A percentile compares a stretch with the other conserved stretches of the same genome.
These are phyloP conservation scores for Apotomis capreana DNA, from an alignment of 2,888 invertebrate species.

Conservation along the genomic window DNA sequence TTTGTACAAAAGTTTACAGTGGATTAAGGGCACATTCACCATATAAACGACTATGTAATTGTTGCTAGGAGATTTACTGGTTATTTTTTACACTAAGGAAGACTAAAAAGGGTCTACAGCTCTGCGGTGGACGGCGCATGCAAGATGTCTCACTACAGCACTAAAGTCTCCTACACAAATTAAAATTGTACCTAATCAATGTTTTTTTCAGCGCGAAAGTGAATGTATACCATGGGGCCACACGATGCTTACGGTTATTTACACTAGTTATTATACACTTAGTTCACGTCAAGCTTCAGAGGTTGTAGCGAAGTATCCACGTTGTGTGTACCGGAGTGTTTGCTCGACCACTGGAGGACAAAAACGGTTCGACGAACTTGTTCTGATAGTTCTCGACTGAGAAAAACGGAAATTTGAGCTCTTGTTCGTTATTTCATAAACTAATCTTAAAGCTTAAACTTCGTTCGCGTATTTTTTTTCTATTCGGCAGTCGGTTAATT, in stretches of 20 bases:
- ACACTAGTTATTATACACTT: not conserved
- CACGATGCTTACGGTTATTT: not conserved
- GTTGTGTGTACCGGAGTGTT: not conserved
- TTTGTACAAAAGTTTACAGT: conserved; percentile 4
- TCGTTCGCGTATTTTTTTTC: too few relatives aligned
- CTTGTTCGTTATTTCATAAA: too few relatives aligned
- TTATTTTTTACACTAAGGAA: conserved; percentile 7
- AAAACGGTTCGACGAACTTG: not conserved
- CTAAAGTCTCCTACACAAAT: not conserved
- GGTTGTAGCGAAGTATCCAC: not conserved
- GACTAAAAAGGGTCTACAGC: not conserved
- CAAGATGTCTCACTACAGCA: not conserved
- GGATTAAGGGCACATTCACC: conserved; percentile 7
- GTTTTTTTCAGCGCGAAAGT: conserved; percentile 8
- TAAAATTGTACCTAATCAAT: not conserved
- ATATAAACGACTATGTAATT: conserved; percentile 4
- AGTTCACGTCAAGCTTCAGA: not conserved
- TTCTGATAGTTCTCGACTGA: not conserved
- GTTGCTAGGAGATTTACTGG: not conserved
- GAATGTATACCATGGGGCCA: not conserved
- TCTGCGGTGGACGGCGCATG: conserved; percentile 11
- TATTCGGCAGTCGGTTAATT: too few relatives aligned
- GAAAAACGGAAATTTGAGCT: too few relatives aligned
- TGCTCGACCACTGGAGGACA: not conserved
- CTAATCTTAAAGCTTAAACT: too few relatives aligned